Conservation (phyloP, 2,888 invertebrate species). For the Sepioteuthis lessoniana region DNA sequence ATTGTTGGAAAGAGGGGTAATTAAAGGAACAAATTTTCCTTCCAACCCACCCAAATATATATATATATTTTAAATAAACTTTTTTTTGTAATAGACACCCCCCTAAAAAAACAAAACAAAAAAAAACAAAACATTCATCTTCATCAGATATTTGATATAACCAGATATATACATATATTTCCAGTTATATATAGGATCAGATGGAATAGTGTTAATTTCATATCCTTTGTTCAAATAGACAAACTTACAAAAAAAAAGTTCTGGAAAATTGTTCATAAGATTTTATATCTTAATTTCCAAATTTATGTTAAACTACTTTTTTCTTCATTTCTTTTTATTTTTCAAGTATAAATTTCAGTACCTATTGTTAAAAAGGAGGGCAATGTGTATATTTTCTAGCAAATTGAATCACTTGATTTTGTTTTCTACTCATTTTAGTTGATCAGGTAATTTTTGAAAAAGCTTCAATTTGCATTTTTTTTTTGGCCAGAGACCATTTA, state of each 20-base stretch:
- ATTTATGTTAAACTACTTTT: not conserved
- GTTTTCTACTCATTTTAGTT: not conserved
- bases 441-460: not conserved
- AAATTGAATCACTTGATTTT: not conserved
- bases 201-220: not conserved
- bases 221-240: not conserved
- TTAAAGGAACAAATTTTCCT: not conserved
- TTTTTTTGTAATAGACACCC: not conserved
- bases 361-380: not conserved
- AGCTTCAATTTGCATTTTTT: too few relatives aligned
- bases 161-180: not conserved
- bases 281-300: not conserved
- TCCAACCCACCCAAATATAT: not conserved
- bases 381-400: not conserved
- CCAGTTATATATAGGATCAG: not conserved
- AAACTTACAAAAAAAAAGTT: conserved; percentile 15
- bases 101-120: too few relatives aligned
- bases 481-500: not conserved
- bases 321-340: not conserved
- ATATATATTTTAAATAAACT: not conserved
- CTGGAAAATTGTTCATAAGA: not conserved
- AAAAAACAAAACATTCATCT: not conserved
- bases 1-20: not conserved
- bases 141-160: not conserved
- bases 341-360: not conserved